These are phyloP conservation scores for Tipula unca DNA, from an alignment of 2,888 invertebrate genomes.

Conservation along the genomic window DNA sequence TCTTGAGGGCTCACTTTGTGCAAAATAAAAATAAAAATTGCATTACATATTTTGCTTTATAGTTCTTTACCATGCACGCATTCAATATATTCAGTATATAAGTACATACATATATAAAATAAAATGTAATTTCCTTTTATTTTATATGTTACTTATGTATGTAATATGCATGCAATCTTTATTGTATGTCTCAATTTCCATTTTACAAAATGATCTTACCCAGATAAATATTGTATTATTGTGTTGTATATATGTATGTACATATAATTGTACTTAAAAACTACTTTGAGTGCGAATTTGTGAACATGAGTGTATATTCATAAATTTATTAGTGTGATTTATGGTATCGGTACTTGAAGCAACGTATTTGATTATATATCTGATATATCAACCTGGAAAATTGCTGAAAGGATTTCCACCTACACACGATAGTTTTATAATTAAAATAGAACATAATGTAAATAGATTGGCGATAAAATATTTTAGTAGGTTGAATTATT, in stretches of 20 bases:
- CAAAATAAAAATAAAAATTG: background rate
- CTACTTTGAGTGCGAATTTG: background rate
- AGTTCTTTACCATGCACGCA: background rate
- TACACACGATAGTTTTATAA: background rate
- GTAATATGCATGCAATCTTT: background rate
- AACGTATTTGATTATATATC: background rate
- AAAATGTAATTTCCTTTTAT: background rate
- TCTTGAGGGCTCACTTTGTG: slow-evolving; percentile 8
- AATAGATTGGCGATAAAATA: background rate
- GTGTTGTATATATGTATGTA: background rate
- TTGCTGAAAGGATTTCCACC: background rate
- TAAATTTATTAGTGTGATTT: background rate
- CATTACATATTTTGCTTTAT: background rate
- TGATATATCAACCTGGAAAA: background rate
- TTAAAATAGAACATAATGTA: background rate
- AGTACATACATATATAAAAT: background rate
- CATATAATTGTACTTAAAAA: background rate
- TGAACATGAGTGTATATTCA: background rate
- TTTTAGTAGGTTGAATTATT: background rate
- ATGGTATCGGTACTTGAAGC: background rate
- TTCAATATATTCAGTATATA: background rate
- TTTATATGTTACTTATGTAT: background rate
- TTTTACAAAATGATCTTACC: slow-evolving; percentile 8
- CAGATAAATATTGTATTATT: background rate
- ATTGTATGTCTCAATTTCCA: background rate